These are phyloP conservation scores for Dipodomys ordii DNA, from an alignment of 2,113 vertebrate genomes.

Conservation along the genomic window DNA sequence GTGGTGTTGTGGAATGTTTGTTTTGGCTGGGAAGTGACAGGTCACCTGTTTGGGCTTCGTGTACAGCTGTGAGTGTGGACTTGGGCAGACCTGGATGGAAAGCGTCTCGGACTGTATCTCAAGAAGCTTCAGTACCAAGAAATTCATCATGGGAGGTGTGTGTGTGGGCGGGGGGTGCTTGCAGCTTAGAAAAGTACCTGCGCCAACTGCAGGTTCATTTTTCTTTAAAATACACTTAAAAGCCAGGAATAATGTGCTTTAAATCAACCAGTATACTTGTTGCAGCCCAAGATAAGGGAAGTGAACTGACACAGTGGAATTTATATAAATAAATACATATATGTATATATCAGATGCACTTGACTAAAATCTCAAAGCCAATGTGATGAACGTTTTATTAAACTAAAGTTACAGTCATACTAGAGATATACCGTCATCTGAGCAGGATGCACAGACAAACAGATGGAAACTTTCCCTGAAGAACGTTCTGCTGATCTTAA, in stretches of 20 bases:
- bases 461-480: not conserved
- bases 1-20: not conserved
- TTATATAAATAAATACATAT: not conserved
- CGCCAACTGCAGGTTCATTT: not conserved
- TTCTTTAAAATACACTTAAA: constrained; percentile 42
- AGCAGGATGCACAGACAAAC: not conserved
- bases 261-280: not conserved
- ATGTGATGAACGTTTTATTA: not conserved
- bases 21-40: not conserved
- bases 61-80: not conserved
- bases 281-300: not conserved
- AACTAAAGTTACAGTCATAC: not conserved
- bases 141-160: not conserved
- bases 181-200: not conserved
- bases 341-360: not conserved
- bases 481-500: no score
- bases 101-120: not conserved
- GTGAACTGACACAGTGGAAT: not conserved
- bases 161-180: no score
- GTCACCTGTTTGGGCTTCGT: no score
- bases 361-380: not conserved
- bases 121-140: not conserved
- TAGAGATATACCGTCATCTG: not conserved
- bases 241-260: not conserved
- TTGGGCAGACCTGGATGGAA: not conserved